Evolutionary conservation across 2,888 invertebrate species (phyloP).

Genomic region (Neria commutata): DNA sequence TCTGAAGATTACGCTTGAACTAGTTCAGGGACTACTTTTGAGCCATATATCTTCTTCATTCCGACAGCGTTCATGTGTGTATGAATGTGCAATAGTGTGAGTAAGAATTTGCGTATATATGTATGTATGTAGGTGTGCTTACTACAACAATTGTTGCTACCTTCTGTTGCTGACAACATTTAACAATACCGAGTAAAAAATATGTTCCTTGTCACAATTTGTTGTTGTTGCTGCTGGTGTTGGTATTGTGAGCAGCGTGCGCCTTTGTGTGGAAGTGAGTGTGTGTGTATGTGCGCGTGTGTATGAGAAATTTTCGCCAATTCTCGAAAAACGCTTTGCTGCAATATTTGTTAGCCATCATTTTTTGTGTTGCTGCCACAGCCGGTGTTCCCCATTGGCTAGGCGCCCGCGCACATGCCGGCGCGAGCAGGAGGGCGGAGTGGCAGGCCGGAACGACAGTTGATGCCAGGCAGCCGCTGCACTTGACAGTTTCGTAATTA

Average conservation of each 20-base stretch:
- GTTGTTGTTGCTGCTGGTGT: too few relatives aligned
- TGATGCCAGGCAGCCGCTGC: conserved; percentile 57
- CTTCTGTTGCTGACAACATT: conserved; percentile 1
- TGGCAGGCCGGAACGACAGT: conserved; percentile 14
- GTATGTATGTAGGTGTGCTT: too few relatives aligned
- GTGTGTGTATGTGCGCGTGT: not conserved
- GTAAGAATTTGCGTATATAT: too few relatives aligned
- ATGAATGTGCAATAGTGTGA: too few relatives aligned
- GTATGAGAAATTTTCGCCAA: not conserved
- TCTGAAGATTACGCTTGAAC: too few relatives aligned
- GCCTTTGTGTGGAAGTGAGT: too few relatives aligned
- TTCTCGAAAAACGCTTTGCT: not conserved
- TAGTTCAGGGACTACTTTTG: too few relatives aligned
- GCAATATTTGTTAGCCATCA: not conserved
- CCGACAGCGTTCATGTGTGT: too few relatives aligned
- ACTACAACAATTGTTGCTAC: too few relatives aligned
- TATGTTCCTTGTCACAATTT: not conserved
- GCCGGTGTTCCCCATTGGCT: not conserved
- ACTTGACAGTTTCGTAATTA: conserved; percentile 63
- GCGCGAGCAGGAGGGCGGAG: not conserved
- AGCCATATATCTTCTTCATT: too few relatives aligned
- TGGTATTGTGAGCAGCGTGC: too few relatives aligned
- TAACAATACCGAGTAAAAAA: not conserved
- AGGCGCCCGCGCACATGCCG: not conserved
- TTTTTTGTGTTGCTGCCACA: not conserved